Percentiles rank a stretch among this genome's conserved stretches.
Conservation (phyloP, 2,113 vertebrate genomes). For the Pseudonaja textilis region DNA sequence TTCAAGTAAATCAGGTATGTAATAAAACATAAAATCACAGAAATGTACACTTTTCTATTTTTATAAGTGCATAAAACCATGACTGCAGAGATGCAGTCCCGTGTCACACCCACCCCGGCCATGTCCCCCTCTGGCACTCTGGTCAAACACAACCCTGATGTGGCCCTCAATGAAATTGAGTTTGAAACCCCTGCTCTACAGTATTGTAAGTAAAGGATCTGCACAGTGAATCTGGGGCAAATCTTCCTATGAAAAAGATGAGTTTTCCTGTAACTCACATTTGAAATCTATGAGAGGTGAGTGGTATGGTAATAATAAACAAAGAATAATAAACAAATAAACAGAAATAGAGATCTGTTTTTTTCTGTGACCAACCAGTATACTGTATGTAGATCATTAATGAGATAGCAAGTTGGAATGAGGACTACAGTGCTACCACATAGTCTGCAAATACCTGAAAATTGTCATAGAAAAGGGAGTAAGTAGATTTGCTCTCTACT, state of each 20-base stretch:
- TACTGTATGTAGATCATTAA: not conserved
- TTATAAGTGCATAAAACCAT: too few species aligned
- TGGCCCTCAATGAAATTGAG: too few species aligned
- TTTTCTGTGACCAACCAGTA: not conserved
- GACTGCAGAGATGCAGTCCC: too few species aligned
- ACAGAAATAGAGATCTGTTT: too few species aligned
- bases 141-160: too few species aligned
- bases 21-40: too few species aligned
- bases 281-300: not conserved
- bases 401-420: not conserved
- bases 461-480: not conserved
- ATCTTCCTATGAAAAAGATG: not conserved
- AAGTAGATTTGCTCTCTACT: not conserved
- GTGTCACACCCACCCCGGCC: too few species aligned
- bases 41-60: too few species aligned
- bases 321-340: not conserved
- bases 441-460: not conserved
- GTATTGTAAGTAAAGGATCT: not conserved
- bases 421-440: not conserved
- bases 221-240: not conserved
- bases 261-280: not conserved
- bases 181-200: too few species aligned
- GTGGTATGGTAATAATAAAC: not conserved
- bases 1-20: too few species aligned
- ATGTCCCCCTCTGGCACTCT: too few species aligned